Conservation (phyloP, 2,113 vertebrate genomes). For the Sterrhoptilus dennistouni region DNA sequence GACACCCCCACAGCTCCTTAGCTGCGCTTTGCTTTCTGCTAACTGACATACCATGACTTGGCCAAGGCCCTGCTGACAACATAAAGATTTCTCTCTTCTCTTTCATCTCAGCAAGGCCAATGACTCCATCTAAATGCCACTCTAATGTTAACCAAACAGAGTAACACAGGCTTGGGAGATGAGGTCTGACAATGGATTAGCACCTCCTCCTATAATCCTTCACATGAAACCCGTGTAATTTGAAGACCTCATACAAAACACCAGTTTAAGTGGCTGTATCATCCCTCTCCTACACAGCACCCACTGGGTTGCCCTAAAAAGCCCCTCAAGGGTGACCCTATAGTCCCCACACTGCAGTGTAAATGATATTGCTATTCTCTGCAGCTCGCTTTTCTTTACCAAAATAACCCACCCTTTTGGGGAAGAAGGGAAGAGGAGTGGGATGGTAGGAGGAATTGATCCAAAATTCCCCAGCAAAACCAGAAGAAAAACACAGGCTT, state of each 20-base stretch:
- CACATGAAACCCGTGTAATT: background rate
- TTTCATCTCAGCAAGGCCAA: background rate
- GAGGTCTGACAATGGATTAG: background rate
- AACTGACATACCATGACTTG: background rate
- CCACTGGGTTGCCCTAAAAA: background rate
- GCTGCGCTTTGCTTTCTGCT: background rate
- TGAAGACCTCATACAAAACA: background rate
- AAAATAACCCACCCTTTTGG: background rate
- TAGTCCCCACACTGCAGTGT: background rate
- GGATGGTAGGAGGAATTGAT: background rate
- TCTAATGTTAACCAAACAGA: background rate
- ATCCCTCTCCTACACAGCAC: background rate
- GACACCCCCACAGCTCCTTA: background rate
- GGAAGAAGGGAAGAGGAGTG: background rate
- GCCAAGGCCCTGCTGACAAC: background rate
- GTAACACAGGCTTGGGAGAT: background rate
- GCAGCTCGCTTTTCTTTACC: background rate
- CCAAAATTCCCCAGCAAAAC: background rate
- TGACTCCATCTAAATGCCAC: background rate
- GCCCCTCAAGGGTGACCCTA: background rate
- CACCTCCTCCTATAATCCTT: background rate
- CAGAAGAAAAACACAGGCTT: background rate
- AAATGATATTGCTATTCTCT: background rate
- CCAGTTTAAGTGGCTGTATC: background rate
- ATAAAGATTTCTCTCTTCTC: background rate